Evolutionary conservation across 2,113 vertebrate genomes (phyloP), one percentile per base, ranked within the genome.

Genomic region (Myodes glareolus): DNA sequence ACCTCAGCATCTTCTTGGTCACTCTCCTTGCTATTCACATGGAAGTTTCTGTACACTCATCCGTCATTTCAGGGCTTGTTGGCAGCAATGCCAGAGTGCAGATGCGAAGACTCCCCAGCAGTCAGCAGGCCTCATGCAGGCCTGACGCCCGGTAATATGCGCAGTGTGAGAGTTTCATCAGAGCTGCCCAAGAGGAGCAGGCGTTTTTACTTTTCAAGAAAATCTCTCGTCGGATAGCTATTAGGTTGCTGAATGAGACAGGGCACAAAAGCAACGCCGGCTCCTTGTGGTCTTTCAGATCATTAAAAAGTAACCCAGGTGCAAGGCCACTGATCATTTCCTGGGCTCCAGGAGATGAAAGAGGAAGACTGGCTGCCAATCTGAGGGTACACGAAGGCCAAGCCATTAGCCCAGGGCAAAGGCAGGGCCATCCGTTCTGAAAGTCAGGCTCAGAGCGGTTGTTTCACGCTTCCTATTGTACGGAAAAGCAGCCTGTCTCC

Each of bases 301-400:
- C 96, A 98, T 98, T 98, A 98, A 98, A 98, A 98, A 97, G 97
- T 96, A 95, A 97, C 98, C 97, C 95, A 93, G 97, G 98, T 97
- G 96, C 94, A 88, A 94, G 93, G 73, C 81, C 96, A 94, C 96
- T 92, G 96, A 95, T 92, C 95, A 91, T 97, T 94, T 97, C 90
- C 90, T 94, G 58, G 21, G 90, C 94, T 82, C 47, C 65, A 42
- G 92, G 0, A 88, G 93, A 98, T 96, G 93, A 98, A 97, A 97
- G 97, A 73, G 36, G 76, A 85, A 96, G 95, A 94, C 23, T 94
- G 97, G 78, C 96, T 63, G 70, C 84, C 70, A 95, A 55, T 88
- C 95, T 63, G 90, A 85, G 93, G 89, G 75, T 76, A 65, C 45
- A 21, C 0, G 75, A 94, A 0, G 10, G 80, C 67, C 50, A 87